Evolutionary conservation across 2,888 invertebrate genomes (phyloP), one percentile per base, ranked within the genome.

Genomic region (Acrobasis suavella): DNA sequence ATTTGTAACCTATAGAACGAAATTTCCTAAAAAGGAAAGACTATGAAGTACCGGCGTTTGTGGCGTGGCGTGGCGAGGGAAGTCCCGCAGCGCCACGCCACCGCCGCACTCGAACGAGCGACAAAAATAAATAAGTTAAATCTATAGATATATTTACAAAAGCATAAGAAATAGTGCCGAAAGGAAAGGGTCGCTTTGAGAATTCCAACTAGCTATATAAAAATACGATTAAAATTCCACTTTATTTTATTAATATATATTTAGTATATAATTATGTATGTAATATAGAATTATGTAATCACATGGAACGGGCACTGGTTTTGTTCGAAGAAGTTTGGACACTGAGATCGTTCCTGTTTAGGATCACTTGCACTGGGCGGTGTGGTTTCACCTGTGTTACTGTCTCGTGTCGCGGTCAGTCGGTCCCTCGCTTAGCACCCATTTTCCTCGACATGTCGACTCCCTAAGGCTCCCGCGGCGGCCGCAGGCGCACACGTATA

Each of bases 1-100:
- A 90, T 92, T 90, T 91, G 85, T 90, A 91, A 90, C 87, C 91
- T 92, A 91, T 75, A 86, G 86, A 91, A 91, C 89, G 84, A 88
- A 89, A 87, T 90, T 91, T 78, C 82, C 90, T 89, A 88, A 80
- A 86, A 86, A 88, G 86, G 85, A 86, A 87, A 84, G 70, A 74
- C 66, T 67, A 63, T 66, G 70, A 73, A 71, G 73, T 74, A 73
- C 65, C 54, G 32, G 37, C 55, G 60, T 32, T 5, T 32, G 58
- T 58, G 60, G 60, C 63, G 59, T 58, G 56, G 59, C 62, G 68
- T 74, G 75, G 70, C 69, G 70, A 71, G 76, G 69, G 52, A 52
- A 39, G 22, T 61, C 62, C 55, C 51, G 42, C 58, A 63, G 69
- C 72, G 74, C 73, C 69, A 70, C 71, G 68, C 65, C 72, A 72